These are phyloP conservation scores for Myotis lucifugus DNA, from an alignment of 2,113 vertebrate genomes.

Conservation along the genomic window DNA sequence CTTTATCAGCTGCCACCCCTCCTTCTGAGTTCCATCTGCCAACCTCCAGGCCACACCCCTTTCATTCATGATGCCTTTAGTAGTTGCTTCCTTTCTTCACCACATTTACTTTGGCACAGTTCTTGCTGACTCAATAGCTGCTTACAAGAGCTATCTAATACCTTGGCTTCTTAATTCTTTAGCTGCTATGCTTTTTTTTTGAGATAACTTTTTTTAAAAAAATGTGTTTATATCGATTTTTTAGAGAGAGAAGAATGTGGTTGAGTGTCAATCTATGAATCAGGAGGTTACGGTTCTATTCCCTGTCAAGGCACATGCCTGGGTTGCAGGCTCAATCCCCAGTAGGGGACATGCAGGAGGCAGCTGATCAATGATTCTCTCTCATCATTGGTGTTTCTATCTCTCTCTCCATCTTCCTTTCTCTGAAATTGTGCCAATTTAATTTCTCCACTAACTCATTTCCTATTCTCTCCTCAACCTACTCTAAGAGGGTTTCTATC, in stretches of 20 bases:
- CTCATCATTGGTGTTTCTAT: too few species aligned
- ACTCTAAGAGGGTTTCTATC: background rate
- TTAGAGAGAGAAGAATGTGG: too few species aligned
- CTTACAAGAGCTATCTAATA: background rate
- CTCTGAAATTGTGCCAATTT: background rate
- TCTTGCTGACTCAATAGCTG: background rate
- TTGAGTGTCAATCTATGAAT: too few species aligned
- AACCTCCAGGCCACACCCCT: background rate
- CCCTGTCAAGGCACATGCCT: too few species aligned
- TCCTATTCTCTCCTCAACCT: background rate
- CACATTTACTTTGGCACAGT: background rate
- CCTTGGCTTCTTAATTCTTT: background rate
- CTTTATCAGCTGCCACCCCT: too few species aligned
- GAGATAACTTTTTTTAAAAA: too few species aligned
- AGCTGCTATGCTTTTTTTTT: background rate
- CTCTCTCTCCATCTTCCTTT: too few species aligned
- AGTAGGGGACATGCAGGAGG: too few species aligned
- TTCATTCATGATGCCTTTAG: background rate
- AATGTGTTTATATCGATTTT: too few species aligned
- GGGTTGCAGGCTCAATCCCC: too few species aligned
- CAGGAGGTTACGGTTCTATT: too few species aligned
- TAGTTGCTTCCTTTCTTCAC: background rate
- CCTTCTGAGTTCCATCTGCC: background rate
- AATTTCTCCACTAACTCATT: background rate
- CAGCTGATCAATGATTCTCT: too few species aligned